A percentile compares a stretch with the other conserved stretches of the same genome.
Conservation (phyloP, 2,888 invertebrate species). For the Heteropelma amictum region DNA sequence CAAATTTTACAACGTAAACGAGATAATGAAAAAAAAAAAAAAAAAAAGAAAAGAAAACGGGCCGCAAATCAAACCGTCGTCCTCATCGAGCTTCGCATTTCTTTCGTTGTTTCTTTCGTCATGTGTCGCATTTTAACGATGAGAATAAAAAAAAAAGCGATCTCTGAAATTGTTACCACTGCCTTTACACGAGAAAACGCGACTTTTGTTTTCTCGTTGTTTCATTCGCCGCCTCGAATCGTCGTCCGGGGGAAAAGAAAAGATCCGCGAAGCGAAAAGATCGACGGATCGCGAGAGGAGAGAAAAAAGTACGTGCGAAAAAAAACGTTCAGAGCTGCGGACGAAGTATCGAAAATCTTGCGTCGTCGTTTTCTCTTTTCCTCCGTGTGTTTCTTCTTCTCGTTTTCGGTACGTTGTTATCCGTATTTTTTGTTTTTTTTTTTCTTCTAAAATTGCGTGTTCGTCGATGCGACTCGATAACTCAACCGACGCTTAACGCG, state of each 20-base stretch:
- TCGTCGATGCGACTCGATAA: slow-evolving; percentile 7
- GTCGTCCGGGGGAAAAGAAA: too few relatives aligned
- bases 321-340: too few relatives aligned
- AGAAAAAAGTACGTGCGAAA: too few relatives aligned
- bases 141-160: neutral
- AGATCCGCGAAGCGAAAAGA: too few relatives aligned
- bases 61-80: slow-evolving; percentile 6
- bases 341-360: too few relatives aligned
- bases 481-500: neutral
- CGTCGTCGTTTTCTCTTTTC: too few relatives aligned
- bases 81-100: slow-evolving; percentile 12
- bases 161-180: slow-evolving; percentile 43
- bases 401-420: too few relatives aligned
- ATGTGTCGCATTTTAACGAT: slow-evolving; percentile 29
- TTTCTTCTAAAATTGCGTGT: neutral
- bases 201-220: slow-evolving; percentile 21
- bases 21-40: neutral
- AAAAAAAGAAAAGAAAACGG: neutral
- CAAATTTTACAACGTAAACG: too few relatives aligned
- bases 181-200: slow-evolving; percentile 53
- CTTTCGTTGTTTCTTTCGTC: slow-evolving; percentile 9
- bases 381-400: too few relatives aligned
- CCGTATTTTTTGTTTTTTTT: too few relatives aligned
- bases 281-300: too few relatives aligned
- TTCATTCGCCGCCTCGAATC: slow-evolving; percentile 21